Evolutionary conservation across 2,888 invertebrate species (phyloP), one percentile per base, ranked within the genome.

Genomic region (Aricia artaxerxes): DNA sequence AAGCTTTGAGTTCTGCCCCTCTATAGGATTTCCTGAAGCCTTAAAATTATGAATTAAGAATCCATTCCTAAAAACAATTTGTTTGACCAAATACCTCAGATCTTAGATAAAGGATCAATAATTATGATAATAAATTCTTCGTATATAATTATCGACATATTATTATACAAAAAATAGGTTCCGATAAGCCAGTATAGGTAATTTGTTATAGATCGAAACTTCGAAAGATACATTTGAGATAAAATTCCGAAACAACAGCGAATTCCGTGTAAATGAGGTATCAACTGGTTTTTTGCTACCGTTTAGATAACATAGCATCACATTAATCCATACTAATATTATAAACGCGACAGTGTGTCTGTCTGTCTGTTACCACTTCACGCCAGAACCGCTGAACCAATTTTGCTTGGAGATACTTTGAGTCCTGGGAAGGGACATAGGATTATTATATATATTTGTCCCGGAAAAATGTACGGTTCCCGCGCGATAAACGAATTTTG

Each of bases 211-310:
- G 24, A 24, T 24, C 24, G 49, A 31, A 49, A 44, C 24, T 24
- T 75, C 24, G 69, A 69, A 35, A 73, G 73, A 49, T 73, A 73
- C 73, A 11, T 6, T 73, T 24, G 11, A 44, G 73, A 73, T 73
- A 44, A 73, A 49, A 73, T 44, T 44, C 44, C 44, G 0, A 44
- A 75, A 75, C 49, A 75, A 49, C 75, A 11, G 49, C 49, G 13
- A 49, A 75, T 49, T 44, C 24, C 6, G 35, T 69, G 5, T 69
- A 38, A 69, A 38, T 31, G 75, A 24, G 49, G 75, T 5, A 53
- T 49, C 75, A 75, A 75, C 75, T 44, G 49, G 75, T 75, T 44
- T 44, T 75, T 49, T 49, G 75, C 75, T 75, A 75, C 49, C 49
- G 75, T 49, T 75, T 31, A 75, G 24, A 75, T 75, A 75, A 53